These are phyloP conservation scores for Pangasius larnaudii DNA, from an alignment of 2,797 vertebrate species.

Conservation along the genomic window DNA sequence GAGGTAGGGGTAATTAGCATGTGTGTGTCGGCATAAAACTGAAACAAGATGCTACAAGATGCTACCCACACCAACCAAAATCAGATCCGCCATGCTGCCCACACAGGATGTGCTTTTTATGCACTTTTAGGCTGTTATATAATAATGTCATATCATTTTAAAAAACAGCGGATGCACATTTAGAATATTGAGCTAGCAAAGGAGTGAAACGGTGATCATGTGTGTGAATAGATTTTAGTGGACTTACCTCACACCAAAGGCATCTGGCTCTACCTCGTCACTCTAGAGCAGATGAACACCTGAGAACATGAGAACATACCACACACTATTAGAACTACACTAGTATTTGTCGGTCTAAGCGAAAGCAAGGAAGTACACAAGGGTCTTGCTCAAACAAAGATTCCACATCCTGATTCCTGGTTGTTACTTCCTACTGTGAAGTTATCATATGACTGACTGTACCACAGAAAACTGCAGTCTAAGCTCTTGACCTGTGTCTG, in stretches of 20 bases:
- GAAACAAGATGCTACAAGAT: constrained; percentile 12
- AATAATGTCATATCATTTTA: neutral
- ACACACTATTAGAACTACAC: neutral
- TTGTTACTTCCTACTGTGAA: constrained; percentile 3
- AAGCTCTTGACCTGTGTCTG: neutral
- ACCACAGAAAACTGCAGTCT: neutral
- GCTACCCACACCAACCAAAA: constrained; percentile 30
- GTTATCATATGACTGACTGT: neutral
- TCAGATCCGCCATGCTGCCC: constrained; percentile 27
- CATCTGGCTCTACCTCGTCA: neutral
- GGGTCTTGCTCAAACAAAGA: neutral
- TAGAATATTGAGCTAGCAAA: neutral
- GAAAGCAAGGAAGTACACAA: neutral
- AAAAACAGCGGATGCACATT: neutral
- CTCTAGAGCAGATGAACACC: neutral
- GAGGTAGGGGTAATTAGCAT: constrained; percentile 13
- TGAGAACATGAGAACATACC: constrained; percentile 19
- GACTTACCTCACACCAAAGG: constrained; percentile 26
- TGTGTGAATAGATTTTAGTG: neutral
- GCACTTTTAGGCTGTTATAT: constrained; percentile 17
- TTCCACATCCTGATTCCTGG: constrained; percentile 10
- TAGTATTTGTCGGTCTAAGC: neutral
- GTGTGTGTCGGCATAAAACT: neutral
- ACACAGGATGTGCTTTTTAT: constrained; percentile 23
- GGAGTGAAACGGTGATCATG: neutral